A percentile compares a stretch with the other conserved stretches of the same genome.
Evolutionary conservation across 2,888 invertebrate species (phyloP).

Genomic region (Gymnosoma rotundatum): DNA sequence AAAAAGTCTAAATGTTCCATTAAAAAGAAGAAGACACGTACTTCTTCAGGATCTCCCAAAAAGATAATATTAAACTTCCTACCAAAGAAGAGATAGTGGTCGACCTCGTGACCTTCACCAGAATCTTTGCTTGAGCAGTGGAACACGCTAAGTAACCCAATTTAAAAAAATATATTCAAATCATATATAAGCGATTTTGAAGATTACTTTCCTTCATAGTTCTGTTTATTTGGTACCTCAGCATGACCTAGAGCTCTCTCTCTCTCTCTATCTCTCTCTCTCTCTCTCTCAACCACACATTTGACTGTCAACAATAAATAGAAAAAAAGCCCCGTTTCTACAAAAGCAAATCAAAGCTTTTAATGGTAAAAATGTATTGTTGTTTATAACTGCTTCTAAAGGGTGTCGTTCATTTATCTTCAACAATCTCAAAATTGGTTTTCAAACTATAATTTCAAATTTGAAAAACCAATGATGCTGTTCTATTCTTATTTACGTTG

Average conservation of each 20-base stretch:
- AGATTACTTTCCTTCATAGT: neutral
- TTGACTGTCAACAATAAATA: neutral
- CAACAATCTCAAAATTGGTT: slow-evolving; percentile 61
- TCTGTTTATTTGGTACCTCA: neutral
- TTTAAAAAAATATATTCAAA: no score
- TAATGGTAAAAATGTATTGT: slow-evolving; percentile 2
- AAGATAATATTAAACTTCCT: no score
- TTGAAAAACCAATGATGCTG: slow-evolving; percentile 36
- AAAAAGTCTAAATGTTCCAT: no score
- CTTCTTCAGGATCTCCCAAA: no score
- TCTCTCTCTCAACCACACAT: neutral
- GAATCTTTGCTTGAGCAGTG: no score
- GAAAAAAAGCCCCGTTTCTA: neutral
- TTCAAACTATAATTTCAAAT: slow-evolving; percentile 37
- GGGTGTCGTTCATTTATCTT: slow-evolving; percentile 57
- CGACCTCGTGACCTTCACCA: no score
- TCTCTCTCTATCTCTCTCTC: neutral
- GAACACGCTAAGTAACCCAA: no score
- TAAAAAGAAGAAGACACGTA: no score
- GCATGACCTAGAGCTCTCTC: neutral
- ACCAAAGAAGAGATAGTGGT: no score
- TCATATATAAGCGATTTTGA: neutral
- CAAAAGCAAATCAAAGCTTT: neutral
- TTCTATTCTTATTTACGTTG: slow-evolving; percentile 3
- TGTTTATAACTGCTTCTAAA: neutral